Percentiles rank a stretch among this genome's conserved stretches.
phyloP scores from a whole-genome alignment of 2,797 vertebrate genomes.

The Channallabes apus region DNA sequence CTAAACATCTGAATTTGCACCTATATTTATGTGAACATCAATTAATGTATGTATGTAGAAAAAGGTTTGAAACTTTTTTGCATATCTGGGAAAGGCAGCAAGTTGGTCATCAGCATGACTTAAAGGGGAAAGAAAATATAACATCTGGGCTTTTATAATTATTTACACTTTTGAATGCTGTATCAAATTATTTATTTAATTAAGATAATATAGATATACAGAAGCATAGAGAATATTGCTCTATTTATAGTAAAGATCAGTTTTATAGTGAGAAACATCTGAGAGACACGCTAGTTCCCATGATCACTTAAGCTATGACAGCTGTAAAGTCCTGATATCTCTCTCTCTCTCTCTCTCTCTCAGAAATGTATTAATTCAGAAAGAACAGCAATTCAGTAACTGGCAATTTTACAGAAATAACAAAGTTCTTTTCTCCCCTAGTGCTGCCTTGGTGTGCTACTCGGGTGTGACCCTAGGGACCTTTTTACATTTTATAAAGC shows the following conservation, averaged over 20 bases:
- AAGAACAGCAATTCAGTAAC: neutral
- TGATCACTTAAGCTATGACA: neutral
- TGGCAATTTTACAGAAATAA: neutral
- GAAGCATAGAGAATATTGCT: neutral
- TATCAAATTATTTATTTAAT: neutral
- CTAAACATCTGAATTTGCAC: neutral
- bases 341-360: too few relatives aligned
- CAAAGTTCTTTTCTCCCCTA: neutral
- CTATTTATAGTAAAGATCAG: neutral
- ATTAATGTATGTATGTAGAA: neutral
- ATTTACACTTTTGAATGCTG: neutral
- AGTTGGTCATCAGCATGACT: neutral
- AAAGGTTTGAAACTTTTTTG: neutral
- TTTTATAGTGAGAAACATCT: neutral
- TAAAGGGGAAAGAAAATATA: neutral
- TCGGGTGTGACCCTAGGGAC: too few relatives aligned
- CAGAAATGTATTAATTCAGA: neutral
- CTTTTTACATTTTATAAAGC: too few relatives aligned
- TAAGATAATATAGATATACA: neutral
- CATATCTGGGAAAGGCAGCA: neutral
- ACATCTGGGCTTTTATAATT: neutral
- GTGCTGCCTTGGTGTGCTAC: too few relatives aligned
- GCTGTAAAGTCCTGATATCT: neutral
- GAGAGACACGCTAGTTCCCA: neutral
- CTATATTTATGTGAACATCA: neutral